Conservation (phyloP, 2,797 vertebrate genomes). For the Podarcis lilfordi region DNA sequence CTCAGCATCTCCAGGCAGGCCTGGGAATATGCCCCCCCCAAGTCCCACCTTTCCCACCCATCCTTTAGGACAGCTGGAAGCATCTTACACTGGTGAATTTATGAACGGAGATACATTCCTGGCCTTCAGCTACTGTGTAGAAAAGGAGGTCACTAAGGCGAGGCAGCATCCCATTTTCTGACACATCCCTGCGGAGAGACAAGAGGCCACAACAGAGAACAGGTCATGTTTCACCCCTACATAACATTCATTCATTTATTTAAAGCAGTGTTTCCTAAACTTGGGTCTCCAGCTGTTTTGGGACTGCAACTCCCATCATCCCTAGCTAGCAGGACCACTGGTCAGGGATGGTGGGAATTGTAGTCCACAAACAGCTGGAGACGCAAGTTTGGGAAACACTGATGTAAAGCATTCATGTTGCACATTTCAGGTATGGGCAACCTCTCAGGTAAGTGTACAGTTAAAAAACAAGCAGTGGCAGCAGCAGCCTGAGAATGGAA, state of each 20-base stretch:
- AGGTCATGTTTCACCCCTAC: neutral
- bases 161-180: slow-evolving; percentile 73
- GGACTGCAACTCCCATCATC: too few relatives aligned
- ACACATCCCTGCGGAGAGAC: slow-evolving; percentile 49
- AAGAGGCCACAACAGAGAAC: neutral
- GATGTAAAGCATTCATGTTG: neutral
- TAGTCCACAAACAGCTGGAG: too few relatives aligned
- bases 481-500: neutral
- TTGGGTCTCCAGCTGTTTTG: too few relatives aligned
- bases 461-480: neutral
- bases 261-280: too few relatives aligned
- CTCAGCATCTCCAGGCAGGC: too few relatives aligned
- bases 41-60: neutral
- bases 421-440: neutral
- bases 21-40: neutral
- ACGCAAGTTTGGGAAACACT: too few relatives aligned
- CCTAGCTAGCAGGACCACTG: too few relatives aligned
- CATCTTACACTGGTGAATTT: slow-evolving; percentile 85
- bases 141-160: slow-evolving; percentile 88
- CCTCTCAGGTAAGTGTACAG: neutral
- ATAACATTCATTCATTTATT: too few relatives aligned
- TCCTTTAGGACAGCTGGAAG: neutral
- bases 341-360: too few relatives aligned
- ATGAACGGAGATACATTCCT: slow-evolving; percentile 84
- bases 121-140: slow-evolving; percentile 88